Evolutionary conservation across 2,113 vertebrate genomes (phyloP).

Genomic region (Hemiprocne comata): DNA sequence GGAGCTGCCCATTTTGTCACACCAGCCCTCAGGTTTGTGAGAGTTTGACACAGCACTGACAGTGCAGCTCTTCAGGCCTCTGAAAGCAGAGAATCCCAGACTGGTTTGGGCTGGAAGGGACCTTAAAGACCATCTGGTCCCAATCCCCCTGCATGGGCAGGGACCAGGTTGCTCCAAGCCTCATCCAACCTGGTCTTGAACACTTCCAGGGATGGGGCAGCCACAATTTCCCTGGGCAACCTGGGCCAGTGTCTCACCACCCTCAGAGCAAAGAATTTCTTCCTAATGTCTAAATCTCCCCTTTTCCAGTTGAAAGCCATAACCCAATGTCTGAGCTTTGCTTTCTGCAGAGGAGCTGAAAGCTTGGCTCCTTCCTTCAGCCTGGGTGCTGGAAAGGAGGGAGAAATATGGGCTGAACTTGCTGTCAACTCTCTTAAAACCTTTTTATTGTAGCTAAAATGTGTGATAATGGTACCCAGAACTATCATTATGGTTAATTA

Average conservation of each 20-base stretch:
- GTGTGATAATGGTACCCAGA: conserved; percentile 52
- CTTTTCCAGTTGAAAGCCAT: too few species aligned
- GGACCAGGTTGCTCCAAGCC: too few species aligned
- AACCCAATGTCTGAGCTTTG: background rate
- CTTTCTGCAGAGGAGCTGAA: background rate
- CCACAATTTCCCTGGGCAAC: too few species aligned
- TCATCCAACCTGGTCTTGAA: too few species aligned
- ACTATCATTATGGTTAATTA: conserved; percentile 68
- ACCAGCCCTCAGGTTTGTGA: background rate
- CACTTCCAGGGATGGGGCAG: too few species aligned
- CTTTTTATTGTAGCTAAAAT: conserved; percentile 20
- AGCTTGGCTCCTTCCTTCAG: background rate
- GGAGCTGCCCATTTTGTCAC: rapidly evolving
- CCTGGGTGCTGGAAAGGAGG: background rate
- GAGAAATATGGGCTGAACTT: conserved; percentile 44
- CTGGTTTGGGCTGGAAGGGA: too few species aligned
- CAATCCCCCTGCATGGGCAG: too few species aligned
- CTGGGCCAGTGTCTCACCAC: too few species aligned
- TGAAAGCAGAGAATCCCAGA: background rate
- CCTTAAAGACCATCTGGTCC: too few species aligned
- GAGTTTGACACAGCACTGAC: background rate
- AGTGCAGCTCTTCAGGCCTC: rapidly evolving
- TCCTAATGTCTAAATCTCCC: too few species aligned
- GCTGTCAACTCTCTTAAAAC: conserved; percentile 36
- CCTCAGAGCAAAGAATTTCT: too few species aligned